Evolutionary conservation across 2,113 vertebrate species (phyloP).

Genomic region (Lota lota): DNA sequence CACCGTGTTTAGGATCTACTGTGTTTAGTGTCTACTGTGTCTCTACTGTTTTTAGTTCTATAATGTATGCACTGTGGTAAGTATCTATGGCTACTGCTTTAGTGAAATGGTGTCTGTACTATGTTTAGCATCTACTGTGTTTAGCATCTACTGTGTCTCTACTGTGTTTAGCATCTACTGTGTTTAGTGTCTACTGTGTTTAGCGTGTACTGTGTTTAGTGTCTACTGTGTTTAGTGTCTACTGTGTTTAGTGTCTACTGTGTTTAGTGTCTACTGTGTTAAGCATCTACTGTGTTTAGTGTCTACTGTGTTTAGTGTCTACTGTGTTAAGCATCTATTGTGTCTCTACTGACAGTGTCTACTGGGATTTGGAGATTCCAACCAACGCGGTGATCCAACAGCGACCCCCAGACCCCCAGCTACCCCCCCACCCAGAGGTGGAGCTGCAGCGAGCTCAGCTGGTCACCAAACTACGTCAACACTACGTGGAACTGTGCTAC

Average conservation of each 20-base stretch:
- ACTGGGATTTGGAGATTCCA: slow-evolving; percentile 96
- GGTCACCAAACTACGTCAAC: slow-evolving; percentile 90
- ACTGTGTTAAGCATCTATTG: neutral
- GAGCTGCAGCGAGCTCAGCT: slow-evolving; percentile 93
- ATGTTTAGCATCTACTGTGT: neutral
- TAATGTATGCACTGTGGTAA: neutral
- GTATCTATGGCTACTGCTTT: too few relatives aligned
- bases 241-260: neutral
- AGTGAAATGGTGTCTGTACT: too few relatives aligned
- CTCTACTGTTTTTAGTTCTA: neutral
- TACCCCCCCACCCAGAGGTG: slow-evolving; percentile 90
- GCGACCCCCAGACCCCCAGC: slow-evolving; percentile 73
- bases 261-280: neutral
- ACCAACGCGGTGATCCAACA: slow-evolving; percentile 93
- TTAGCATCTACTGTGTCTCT: neutral
- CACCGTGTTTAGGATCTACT: neutral
- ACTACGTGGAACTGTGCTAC: slow-evolving; percentile 94
- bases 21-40: neutral
- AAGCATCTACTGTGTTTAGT: neutral
- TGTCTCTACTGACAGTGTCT: slow-evolving; percentile 71
- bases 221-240: neutral
- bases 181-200: neutral
- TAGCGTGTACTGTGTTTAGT: neutral
- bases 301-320: neutral
- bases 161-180: neutral